phyloP scores from a whole-genome alignment of 2,888 invertebrate genomes.

The Standfussiana lucernea region DNA sequence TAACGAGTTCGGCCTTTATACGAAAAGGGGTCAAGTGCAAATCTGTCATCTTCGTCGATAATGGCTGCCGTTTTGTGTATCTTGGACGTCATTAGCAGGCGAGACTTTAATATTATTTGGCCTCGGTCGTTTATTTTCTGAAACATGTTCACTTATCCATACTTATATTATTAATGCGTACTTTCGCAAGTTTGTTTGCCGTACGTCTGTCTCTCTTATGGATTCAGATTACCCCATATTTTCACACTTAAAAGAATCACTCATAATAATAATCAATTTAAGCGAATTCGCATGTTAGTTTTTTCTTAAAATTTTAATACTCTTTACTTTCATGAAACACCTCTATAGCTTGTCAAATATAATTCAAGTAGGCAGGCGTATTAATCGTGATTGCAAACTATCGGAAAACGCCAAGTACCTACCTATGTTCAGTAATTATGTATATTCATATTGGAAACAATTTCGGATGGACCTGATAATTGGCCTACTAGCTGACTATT shows the following conservation, averaged over 20 bases:
- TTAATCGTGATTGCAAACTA: conserved; percentile 13
- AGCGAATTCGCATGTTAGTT: background rate
- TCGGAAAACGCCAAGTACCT: conserved; percentile 23
- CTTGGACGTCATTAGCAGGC: conserved; percentile 17
- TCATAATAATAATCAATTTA: background rate
- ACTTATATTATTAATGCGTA: background rate
- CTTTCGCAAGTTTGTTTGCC: background rate
- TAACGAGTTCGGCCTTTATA: conserved; percentile 58
- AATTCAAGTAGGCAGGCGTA: conserved; percentile 14
- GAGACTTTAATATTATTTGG: conserved; percentile 14
- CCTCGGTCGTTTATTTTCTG: conserved; percentile 11
- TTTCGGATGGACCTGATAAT: conserved; percentile 52
- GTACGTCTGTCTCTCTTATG: background rate
- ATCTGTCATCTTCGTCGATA: conserved; percentile 52
- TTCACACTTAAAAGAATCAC: background rate
- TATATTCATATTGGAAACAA: conserved; percentile 38
- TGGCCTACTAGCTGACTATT: conserved; percentile 34
- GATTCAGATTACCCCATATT: background rate
- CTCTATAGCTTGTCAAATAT: conserved; percentile 22
- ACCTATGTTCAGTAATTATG: background rate
- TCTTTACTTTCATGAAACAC: background rate
- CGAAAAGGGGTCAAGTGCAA: conserved; percentile 64
- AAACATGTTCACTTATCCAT: background rate
- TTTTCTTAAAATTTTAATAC: background rate
- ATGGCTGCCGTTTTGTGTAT: conserved; percentile 34